Evolutionary conservation across 2,888 invertebrate genomes (phyloP).

Genomic region (Mermis nigrescens): DNA sequence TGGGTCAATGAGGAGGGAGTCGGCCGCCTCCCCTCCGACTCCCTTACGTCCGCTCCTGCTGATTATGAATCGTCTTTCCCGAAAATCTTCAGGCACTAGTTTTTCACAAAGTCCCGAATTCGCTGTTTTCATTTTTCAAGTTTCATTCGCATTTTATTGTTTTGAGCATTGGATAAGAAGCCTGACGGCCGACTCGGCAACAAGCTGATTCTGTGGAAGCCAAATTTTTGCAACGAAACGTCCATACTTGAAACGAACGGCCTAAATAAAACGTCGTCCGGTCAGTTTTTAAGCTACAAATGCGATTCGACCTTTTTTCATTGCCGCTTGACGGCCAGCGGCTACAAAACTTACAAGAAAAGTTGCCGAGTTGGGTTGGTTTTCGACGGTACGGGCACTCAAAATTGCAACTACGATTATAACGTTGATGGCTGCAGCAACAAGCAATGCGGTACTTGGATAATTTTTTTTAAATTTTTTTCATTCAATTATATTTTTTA

Average conservation of each 20-base stretch:
- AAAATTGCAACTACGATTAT: slow-evolving; percentile 31
- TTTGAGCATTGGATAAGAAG: no score
- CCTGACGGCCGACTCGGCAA: no score
- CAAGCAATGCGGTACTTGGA: slow-evolving; percentile 10
- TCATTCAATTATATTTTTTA: no score
- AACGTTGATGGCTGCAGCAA: slow-evolving; percentile 27
- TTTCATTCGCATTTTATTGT: no score
- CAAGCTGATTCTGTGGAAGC: slow-evolving; percentile 17
- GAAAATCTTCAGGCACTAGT: no score
- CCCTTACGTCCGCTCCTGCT: no score
- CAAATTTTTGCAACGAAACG: slow-evolving; percentile 17
- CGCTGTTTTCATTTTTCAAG: no score
- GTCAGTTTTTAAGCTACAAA: slow-evolving; percentile 28
- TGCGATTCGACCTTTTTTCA: slow-evolving; percentile 28
- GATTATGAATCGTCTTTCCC: no score
- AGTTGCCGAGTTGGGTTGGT: slow-evolving; percentile 25
- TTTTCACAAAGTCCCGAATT: no score
- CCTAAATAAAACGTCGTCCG: slow-evolving; percentile 22
- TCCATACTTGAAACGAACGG: slow-evolving; percentile 20
- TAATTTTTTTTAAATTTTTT: no score
- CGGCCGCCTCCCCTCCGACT: no score
- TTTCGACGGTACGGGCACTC: slow-evolving; percentile 23
- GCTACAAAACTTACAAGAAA: slow-evolving; percentile 27
- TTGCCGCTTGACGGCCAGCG: slow-evolving; percentile 21
- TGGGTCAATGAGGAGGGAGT: no score